Percentiles rank a stretch among this genome's conserved stretches.
phyloP scores from a whole-genome alignment of 92 coral and sea anemone species.

The Palythoa heliodiscus region DNA sequence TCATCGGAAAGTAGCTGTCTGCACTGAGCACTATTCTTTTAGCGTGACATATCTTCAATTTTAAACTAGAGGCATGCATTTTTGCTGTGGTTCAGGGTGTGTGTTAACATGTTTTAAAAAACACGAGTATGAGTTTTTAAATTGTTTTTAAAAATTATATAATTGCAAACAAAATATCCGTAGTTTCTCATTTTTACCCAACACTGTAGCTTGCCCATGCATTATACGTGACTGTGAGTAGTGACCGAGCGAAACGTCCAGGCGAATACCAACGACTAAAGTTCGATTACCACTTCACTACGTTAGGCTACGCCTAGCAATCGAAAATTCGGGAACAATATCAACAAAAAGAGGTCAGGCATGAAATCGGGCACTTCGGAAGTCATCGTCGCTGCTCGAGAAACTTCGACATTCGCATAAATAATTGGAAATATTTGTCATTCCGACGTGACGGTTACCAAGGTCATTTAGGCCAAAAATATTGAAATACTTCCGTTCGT shows the following conservation, averaged over 20 bases:
- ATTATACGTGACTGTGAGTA: background rate
- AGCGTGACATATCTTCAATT: background rate
- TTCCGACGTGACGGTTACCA: slow-evolving; percentile 5
- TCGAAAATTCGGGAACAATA: slow-evolving; percentile 15
- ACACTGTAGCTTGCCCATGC: background rate
- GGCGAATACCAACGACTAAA: background rate
- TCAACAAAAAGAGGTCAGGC: background rate
- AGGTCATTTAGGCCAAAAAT: slow-evolving; percentile 10
- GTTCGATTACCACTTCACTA: slow-evolving; percentile 23
- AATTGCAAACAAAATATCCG: background rate
- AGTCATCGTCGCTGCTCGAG: slow-evolving; percentile 24
- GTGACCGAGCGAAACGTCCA: slow-evolving; percentile 7
- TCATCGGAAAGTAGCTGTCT: background rate
- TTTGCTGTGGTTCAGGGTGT: background rate
- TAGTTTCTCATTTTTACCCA: background rate
- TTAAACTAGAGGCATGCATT: background rate
- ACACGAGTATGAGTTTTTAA: no score
- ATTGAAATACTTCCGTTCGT: slow-evolving; percentile 25
- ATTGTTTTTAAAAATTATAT: no score
- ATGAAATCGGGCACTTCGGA: slow-evolving; percentile 4
- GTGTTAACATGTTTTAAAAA: no score
- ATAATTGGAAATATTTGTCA: background rate
- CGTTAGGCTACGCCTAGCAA: slow-evolving; percentile 26
- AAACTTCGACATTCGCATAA: slow-evolving; percentile 8
- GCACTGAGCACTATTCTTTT: background rate